These are phyloP conservation scores for Colossoma macropomum DNA, from an alignment of 2,113 vertebrate species.

Conservation along the genomic window DNA sequence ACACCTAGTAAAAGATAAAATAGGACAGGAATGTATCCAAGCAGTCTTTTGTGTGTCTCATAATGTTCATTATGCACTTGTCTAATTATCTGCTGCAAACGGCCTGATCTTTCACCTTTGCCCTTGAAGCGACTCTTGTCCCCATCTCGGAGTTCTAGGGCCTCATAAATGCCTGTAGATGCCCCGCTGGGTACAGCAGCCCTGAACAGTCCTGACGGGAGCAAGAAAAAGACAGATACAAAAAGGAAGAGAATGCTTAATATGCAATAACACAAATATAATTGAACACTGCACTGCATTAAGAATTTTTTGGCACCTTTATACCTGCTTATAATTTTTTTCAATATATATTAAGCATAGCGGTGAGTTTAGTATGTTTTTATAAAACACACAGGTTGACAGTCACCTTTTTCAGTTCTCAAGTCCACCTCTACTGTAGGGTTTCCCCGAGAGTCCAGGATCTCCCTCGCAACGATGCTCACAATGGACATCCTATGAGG, in stretches of 20 bases:
- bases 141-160: conserved; percentile 78
- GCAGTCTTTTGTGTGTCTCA: not conserved
- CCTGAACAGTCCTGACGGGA: conserved; percentile 71
- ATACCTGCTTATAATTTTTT: not conserved
- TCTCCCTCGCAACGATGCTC: conserved; percentile 91
- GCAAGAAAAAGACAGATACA: not conserved
- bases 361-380: no score
- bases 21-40: not conserved
- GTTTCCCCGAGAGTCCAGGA: conserved; percentile 94
- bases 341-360: not conserved
- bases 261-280: not conserved
- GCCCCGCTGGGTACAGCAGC: conserved; percentile 80
- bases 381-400: not conserved
- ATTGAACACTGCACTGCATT: no score
- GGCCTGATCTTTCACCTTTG: conserved; percentile 66
- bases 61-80: not conserved
- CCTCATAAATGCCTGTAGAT: conserved; percentile 79
- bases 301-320: no score
- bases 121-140: conserved; percentile 79
- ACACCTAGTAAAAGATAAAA: conserved; percentile 60
- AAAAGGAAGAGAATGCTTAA: not conserved
- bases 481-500: conserved; percentile 81
- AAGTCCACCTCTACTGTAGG: conserved; percentile 94
- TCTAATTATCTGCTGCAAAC: not conserved
- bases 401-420: conserved; percentile 87